Evolutionary conservation across 35 echinoderm and acorn worm genomes (phyloP).

Genomic region (Strongylocentrotus purpuratus): DNA sequence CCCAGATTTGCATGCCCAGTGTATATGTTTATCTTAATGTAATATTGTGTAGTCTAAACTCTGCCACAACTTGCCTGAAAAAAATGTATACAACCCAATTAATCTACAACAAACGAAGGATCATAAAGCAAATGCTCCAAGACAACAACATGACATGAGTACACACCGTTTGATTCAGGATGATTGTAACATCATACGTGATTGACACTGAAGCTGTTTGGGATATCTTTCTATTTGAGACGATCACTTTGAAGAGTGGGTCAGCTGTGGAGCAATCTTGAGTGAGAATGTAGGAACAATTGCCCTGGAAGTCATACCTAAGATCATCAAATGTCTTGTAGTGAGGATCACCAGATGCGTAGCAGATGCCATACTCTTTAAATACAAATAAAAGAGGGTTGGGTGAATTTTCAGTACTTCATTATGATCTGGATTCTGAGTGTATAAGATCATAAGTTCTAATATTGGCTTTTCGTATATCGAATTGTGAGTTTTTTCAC

Average conservation of each 20-base stretch:
- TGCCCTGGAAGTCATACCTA: conserved; percentile 89
- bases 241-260: conserved; percentile 62
- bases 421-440: no score
- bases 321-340: conserved; percentile 93
- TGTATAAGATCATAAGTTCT: no score
- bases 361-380: conserved; percentile 84
- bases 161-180: conserved; percentile 58
- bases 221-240: conserved; percentile 67
- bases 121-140: not conserved
- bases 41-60: no score
- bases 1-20: no score
- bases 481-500: no score
- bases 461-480: no score
- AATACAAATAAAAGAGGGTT: not conserved
- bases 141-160: not conserved
- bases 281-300: conserved; percentile 73
- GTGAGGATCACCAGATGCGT: conserved; percentile 87
- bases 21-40: no score
- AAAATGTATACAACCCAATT: no score
- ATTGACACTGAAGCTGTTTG: conserved; percentile 69
- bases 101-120: no score
- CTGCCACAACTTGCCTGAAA: no score
- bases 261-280: conserved; percentile 52
- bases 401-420: no score
- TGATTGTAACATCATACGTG: conserved; percentile 74